Base-by-base conservation (phyloP, 2,888 invertebrate genomes). In the Morpho deidamia region DNA sequence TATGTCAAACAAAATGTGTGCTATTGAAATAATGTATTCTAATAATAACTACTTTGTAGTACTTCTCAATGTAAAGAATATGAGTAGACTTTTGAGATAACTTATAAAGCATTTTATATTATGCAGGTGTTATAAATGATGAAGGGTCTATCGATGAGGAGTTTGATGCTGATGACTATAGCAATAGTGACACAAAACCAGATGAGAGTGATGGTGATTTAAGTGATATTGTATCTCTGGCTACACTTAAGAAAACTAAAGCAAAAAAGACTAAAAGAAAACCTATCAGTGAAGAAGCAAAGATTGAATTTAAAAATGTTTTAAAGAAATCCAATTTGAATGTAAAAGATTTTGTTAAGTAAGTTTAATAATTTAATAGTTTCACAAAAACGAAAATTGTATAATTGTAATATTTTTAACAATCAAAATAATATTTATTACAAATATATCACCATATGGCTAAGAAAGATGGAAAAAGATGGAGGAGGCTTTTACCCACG, bases 321-420 rank as follows among this genome's bases (percentile, higher is more conserved):
- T 66, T 82, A 7, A 78, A 74, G 60, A 78, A 75, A 58, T 53
- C 62, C 7, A 74, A 80, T 62, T 74, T 82, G 53, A 82, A 82
- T 74, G 75, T 82, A 7, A 84, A 78, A 62, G 87, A 88, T 69
- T 78, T 83, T 71, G 76, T 75, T 11, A 70, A 69, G 64, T 67
- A 58, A 63, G 65, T 65, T 33, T 35, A 45, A 8, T 35, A 34
- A 33, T 53, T 34, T 45, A 11, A 11, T 38, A 11, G 43, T 3
- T 23, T 23, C 3, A 23, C 5, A 23, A 23, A 23, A 23, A 23
- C 3, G 23, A 5, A 23, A 23, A 23, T 5, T 23, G 14, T 14
- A 23, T 23, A 23, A 23, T 5, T 23, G 5, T 23, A 23, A 23
- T 23, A 23, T 5, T 5, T 23, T 3, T 23, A 23, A 23, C 23